phyloP scores from a whole-genome alignment of 2,797 vertebrate species.

The Lagocephalus sceleratus region DNA sequence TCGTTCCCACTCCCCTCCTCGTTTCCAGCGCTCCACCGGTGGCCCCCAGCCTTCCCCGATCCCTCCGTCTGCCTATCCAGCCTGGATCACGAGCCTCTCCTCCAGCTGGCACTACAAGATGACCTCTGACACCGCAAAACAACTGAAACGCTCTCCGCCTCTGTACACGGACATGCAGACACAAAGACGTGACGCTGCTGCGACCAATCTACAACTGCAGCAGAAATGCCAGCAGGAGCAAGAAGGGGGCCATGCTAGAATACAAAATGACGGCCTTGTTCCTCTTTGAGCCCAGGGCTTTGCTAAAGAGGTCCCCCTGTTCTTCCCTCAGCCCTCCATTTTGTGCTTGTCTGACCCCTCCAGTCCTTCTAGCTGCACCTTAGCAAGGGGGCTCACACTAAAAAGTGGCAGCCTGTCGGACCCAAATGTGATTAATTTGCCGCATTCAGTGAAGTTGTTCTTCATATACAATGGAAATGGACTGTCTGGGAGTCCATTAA shows the following conservation, averaged over 20 bases:
- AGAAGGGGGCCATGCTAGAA: slow-evolving; percentile 50
- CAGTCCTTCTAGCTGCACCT: slow-evolving; percentile 77
- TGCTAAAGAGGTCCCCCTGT: slow-evolving; percentile 73
- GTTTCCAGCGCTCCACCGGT: slow-evolving; percentile 5
- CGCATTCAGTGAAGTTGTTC: slow-evolving; percentile 81
- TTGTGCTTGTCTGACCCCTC: slow-evolving; percentile 68
- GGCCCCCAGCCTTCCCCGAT: not conserved
- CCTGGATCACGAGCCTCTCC: slow-evolving; percentile 70
- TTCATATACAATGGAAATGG: slow-evolving; percentile 83
- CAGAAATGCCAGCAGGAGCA: slow-evolving; percentile 75
- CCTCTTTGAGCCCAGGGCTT: slow-evolving; percentile 77
- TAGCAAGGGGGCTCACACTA: slow-evolving; percentile 73
- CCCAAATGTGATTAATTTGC: slow-evolving; percentile 93
- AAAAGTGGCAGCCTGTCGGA: slow-evolving; percentile 79
- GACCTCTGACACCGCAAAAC: slow-evolving; percentile 79
- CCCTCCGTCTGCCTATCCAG: too few relatives aligned
- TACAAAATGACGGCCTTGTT: slow-evolving; percentile 80
- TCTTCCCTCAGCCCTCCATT: slow-evolving; percentile 59
- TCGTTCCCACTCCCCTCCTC: slow-evolving; percentile 5
- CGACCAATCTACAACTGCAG: slow-evolving; percentile 45
- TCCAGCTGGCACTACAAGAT: slow-evolving; percentile 87
- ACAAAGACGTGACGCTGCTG: slow-evolving; percentile 31
- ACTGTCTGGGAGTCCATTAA: slow-evolving; percentile 85
- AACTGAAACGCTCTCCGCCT: slow-evolving; percentile 68
- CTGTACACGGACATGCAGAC: slow-evolving; percentile 31